Percentiles rank a stretch among this genome's conserved stretches.
Conservation (phyloP, 2,888 invertebrate genomes). For the Drosophila paramelanica region DNA sequence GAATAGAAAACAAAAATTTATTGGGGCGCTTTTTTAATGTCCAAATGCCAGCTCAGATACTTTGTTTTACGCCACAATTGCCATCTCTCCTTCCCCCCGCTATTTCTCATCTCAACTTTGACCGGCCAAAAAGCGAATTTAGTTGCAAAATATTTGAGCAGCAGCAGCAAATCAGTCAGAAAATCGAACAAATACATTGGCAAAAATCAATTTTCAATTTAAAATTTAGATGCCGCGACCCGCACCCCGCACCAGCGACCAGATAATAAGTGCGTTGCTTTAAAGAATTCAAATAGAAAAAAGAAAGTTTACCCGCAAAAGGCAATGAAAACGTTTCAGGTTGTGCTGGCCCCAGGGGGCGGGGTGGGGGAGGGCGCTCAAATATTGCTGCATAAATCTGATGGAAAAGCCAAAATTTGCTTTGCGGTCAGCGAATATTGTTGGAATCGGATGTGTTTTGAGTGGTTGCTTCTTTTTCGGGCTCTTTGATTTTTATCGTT, state of each 20-base stretch:
- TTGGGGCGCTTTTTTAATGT: constrained; percentile 51
- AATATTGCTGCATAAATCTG: constrained; percentile 69
- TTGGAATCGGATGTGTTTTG: constrained; percentile 22
- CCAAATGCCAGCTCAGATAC: constrained; percentile 22
- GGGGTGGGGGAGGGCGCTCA: neutral
- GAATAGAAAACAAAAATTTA: constrained; percentile 46
- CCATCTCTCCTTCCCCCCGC: neutral
- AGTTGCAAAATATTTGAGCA: constrained; percentile 56
- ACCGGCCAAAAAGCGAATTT: constrained; percentile 48
- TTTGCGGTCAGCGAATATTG: constrained; percentile 59
- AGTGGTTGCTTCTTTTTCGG: constrained; percentile 34
- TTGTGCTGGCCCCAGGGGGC: constrained; percentile 30
- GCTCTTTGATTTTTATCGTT: constrained; percentile 63
- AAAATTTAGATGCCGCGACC: constrained; percentile 64
- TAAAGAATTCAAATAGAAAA: constrained; percentile 72
- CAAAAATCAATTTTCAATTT: constrained; percentile 78
- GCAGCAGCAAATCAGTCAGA: constrained; percentile 49
- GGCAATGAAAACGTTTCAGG: constrained; percentile 62
- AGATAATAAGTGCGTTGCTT: constrained; percentile 69
- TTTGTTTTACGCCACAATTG: neutral
- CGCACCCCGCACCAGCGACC: constrained; percentile 2
- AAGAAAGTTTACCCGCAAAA: constrained; percentile 46
- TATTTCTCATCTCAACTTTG: constrained; percentile 33
- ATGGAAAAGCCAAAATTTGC: constrained; percentile 28
- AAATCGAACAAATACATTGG: constrained; percentile 40